A percentile compares a stretch with the other conserved stretches of the same genome.
phyloP scores from a whole-genome alignment of 1,140 invertebrate species.

The Drosophila ananassae region DNA sequence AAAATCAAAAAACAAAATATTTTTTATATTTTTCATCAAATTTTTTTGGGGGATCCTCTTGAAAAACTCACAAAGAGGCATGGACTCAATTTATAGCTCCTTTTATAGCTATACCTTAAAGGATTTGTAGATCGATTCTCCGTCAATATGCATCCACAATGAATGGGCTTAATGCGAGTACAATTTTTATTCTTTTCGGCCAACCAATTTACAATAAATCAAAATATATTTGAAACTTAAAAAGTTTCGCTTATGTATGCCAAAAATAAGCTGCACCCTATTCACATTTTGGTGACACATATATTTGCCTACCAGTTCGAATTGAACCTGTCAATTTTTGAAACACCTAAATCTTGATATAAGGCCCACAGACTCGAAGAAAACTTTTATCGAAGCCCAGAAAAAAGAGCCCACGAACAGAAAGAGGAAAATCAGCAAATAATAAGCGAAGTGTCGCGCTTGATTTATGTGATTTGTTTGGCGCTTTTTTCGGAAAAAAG shows the following conservation, averaged over 20 bases:
- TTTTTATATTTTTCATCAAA: no score
- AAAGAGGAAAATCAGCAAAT: slow-evolving; percentile 72
- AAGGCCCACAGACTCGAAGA: slow-evolving; percentile 12
- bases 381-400: slow-evolving; percentile 41
- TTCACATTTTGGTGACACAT: slow-evolving; percentile 1
- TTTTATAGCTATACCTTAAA: no score
- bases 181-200: no score
- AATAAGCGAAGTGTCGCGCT: slow-evolving; percentile 79
- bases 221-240: slow-evolving; percentile 5
- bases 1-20: no score
- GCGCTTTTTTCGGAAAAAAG: slow-evolving; percentile 31
- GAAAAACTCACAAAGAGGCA: no score
- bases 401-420: slow-evolving; percentile 4
- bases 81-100: no score
- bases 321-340: slow-evolving; percentile 40
- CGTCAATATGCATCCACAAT: no score
- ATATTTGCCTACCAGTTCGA: slow-evolving; percentile 21
- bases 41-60: no score
- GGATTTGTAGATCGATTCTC: no score
- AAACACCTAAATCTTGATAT: slow-evolving; percentile 66
- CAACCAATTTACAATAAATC: slow-evolving; percentile 21
- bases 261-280: background rate
- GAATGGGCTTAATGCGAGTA: no score
- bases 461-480: slow-evolving; percentile 79
- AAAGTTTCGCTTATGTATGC: background rate